Conservation (phyloP, 1,140 invertebrate genomes). For the Eupristina koningsbergeri region DNA sequence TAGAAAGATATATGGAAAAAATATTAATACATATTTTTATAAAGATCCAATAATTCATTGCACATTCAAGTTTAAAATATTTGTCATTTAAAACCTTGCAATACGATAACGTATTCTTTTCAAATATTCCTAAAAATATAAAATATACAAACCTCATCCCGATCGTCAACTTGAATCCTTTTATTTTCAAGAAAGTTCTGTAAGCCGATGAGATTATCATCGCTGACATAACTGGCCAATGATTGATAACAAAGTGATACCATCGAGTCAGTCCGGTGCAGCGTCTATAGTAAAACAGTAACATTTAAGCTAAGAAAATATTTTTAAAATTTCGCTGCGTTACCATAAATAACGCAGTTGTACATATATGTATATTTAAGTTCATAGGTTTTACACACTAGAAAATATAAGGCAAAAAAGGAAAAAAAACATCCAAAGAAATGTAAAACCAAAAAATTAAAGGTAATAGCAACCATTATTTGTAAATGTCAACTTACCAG, state of each 20-base stretch:
- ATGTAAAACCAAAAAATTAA: background rate
- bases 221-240: constrained; percentile 84
- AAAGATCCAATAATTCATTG: too few relatives aligned
- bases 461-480: background rate
- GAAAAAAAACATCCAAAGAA: background rate
- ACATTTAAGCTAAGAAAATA: background rate
- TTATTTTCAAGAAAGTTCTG: constrained; percentile 87
- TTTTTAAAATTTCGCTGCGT: background rate
- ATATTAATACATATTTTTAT: too few relatives aligned
- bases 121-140: too few relatives aligned
- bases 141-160: constrained; percentile 84
- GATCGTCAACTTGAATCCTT: constrained; percentile 88
- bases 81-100: too few relatives aligned
- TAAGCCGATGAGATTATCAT: constrained; percentile 85
- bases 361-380: background rate
- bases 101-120: too few relatives aligned
- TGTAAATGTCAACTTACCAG: background rate
- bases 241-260: constrained; percentile 87
- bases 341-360: background rate
- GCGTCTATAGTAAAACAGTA: constrained; percentile 71
- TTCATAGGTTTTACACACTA: background rate
- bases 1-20: too few relatives aligned
- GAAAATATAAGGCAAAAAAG: background rate
- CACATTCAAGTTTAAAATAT: too few relatives aligned
- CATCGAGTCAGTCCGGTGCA: constrained; percentile 86